Evolutionary conservation across 2,113 vertebrate species (phyloP).

Genomic region (Formicarius rufipectus): DNA sequence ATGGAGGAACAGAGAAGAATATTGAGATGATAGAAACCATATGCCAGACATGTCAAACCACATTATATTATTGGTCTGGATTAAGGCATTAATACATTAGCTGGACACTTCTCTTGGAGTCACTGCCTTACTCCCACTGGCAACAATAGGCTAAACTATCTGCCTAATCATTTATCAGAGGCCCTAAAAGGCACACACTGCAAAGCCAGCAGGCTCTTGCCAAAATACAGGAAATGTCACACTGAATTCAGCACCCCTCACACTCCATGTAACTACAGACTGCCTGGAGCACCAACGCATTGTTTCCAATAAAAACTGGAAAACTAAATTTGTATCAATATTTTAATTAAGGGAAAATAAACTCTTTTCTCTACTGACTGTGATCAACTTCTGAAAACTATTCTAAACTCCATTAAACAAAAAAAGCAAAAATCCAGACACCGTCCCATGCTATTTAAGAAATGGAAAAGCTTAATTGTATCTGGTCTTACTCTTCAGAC

Average conservation of each 20-base stretch:
- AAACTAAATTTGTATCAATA: not conserved
- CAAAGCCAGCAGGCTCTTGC: constrained; percentile 22
- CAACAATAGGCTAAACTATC: constrained; percentile 61
- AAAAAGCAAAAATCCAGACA: not conserved
- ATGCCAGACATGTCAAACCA: constrained; percentile 63
- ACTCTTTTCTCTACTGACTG: not conserved
- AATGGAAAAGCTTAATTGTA: not conserved
- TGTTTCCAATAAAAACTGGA: not conserved
- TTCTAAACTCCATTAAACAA: not conserved
- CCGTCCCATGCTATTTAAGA: not conserved
- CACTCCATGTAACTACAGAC: not conserved
- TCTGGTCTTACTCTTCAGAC: not conserved
- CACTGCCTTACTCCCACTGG: constrained; percentile 36
- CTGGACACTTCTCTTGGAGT: constrained; percentile 52
- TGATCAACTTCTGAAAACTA: not conserved
- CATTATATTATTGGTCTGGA: constrained; percentile 54
- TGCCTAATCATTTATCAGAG: constrained; percentile 62
- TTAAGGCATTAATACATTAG: constrained; percentile 63
- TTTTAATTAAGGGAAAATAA: not conserved
- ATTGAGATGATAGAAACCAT: constrained; percentile 67
- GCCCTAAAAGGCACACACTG: constrained; percentile 26
- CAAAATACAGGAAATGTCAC: constrained; percentile 56
- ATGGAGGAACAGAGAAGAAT: constrained; percentile 47
- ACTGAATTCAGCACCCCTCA: constrained; percentile 3
- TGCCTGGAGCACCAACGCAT: not conserved